Base-by-base conservation (phyloP, 2,113 vertebrate genomes). In the Bujurquina vittata region DNA sequence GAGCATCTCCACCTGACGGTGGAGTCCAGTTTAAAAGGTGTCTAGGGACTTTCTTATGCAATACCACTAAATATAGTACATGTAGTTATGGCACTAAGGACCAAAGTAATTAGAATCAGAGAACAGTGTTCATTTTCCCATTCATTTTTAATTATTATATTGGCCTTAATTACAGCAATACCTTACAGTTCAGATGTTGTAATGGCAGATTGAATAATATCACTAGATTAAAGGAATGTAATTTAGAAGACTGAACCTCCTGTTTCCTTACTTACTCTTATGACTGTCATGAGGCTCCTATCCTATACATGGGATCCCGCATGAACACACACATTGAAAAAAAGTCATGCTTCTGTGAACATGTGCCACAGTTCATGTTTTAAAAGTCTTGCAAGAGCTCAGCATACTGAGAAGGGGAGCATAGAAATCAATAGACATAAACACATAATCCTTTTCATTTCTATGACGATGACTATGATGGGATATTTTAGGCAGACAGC, bases 1-100 rank as follows among this genome's bases (percentile, higher is more conserved):
- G 33, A 62, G 22, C 10, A 15, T 77, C 77, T 58, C 81, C 35
- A 54, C 67, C 52, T 86, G 80, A 73, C 46, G 52, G 20, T n/a
- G 63, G 14, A 73, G 40, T 85, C 73, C 69, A 43, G 65, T 88
- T 87, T 84, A 60, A 84, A 87, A 72, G n/a, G 46, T 83, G 78
- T 89, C 80, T 59, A 82, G 33, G 40, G 59, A 58, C 23, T 60
- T 37, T 59, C 59, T 91, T 81, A 81, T 59, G 79, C 79, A 88
- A 81, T 33, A 1, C 11, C 37, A 60, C 77, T 91, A 90, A 88
- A 74, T 86, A 87, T 83, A 86, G 86, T 10, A 37, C 35, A 37
- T 37, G 35, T 37, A 23, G 76, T 23, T 75, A 72, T 89, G 75
- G 79, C 46, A 17, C 35, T 78, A 67, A 52, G 20, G 59, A 56